phyloP scores from a whole-genome alignment of 2,888 invertebrate species.

The Ectemnius cavifrons region DNA sequence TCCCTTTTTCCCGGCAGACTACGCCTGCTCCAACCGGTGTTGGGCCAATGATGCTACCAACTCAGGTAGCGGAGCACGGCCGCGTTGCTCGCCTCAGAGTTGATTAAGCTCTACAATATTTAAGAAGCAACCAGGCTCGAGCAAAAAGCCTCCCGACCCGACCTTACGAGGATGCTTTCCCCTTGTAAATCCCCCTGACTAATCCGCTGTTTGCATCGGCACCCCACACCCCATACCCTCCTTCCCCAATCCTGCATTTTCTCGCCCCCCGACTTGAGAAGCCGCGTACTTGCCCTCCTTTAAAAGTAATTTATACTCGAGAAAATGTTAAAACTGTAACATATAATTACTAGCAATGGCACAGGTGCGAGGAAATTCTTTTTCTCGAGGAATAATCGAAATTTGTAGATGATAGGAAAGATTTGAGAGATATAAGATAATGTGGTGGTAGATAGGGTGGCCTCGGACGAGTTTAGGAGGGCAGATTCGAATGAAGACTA shows the following conservation, averaged over 20 bases:
- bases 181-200: slow-evolving; percentile 47
- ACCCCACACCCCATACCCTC: not conserved
- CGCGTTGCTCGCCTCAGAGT: slow-evolving; percentile 52
- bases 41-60: slow-evolving; percentile 21
- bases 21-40: slow-evolving; percentile 11
- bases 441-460: too few species aligned
- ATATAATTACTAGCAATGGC: too few species aligned
- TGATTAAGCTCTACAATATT: slow-evolving; percentile 75
- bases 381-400: too few species aligned
- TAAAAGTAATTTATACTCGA: not conserved
- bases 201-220: slow-evolving; percentile 55
- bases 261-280: not conserved
- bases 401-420: too few species aligned
- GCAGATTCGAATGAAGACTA: slow-evolving; percentile 24
- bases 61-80: slow-evolving; percentile 31
- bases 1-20: not conserved
- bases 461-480: slow-evolving; percentile 13
- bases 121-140: slow-evolving; percentile 59
- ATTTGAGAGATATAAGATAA: too few species aligned
- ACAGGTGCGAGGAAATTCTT: too few species aligned
- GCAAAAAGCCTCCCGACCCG: slow-evolving; percentile 48
- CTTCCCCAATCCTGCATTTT: not conserved
- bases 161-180: slow-evolving; percentile 42
- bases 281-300: not conserved
- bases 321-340: too few species aligned